phyloP scores from a whole-genome alignment of 2,797 vertebrate genomes.

The Pangasius djambal region DNA sequence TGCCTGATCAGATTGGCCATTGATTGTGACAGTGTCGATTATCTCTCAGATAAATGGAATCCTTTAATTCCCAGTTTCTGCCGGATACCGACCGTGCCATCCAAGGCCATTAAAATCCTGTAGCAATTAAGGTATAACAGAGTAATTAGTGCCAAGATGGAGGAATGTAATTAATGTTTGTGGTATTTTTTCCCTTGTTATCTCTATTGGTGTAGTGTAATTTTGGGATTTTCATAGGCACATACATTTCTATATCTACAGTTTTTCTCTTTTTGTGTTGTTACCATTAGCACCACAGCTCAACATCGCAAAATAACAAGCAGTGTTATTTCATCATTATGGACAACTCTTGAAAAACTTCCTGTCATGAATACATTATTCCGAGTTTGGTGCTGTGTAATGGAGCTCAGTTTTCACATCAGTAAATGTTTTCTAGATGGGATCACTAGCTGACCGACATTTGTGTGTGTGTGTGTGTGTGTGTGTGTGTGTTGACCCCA shows the following conservation, averaged over 20 bases:
- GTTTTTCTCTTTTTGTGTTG: neutral
- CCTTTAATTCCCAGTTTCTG: slow-evolving; percentile 53
- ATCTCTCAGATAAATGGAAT: slow-evolving; percentile 60
- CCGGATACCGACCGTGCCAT: slow-evolving; percentile 47
- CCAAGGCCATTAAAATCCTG: slow-evolving; percentile 47
- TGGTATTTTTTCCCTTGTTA: slow-evolving; percentile 39
- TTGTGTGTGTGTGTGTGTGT: slow-evolving; percentile 15
- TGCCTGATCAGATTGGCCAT: slow-evolving; percentile 57
- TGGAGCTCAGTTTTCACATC: neutral
- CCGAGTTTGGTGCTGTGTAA: neutral
- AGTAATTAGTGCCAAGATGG: slow-evolving; percentile 53
- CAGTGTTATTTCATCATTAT: neutral
- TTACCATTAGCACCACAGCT: neutral
- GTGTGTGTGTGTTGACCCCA: slow-evolving; percentile 44
- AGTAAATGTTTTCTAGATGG: slow-evolving; percentile 2
- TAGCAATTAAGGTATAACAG: slow-evolving; percentile 57
- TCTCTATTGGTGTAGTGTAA: slow-evolving; percentile 18
- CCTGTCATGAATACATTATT: neutral
- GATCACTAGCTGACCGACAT: neutral
- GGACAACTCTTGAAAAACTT: neutral
- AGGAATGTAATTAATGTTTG: slow-evolving; percentile 54
- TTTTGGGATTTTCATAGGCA: neutral
- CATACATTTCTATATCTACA: neutral
- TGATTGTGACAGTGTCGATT: slow-evolving; percentile 60
- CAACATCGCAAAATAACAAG: neutral